Percentiles rank a stretch among this genome's conserved stretches.
Evolutionary conservation across 1,140 invertebrate genomes (phyloP).

Genomic region (Marisa cornuarietis): DNA sequence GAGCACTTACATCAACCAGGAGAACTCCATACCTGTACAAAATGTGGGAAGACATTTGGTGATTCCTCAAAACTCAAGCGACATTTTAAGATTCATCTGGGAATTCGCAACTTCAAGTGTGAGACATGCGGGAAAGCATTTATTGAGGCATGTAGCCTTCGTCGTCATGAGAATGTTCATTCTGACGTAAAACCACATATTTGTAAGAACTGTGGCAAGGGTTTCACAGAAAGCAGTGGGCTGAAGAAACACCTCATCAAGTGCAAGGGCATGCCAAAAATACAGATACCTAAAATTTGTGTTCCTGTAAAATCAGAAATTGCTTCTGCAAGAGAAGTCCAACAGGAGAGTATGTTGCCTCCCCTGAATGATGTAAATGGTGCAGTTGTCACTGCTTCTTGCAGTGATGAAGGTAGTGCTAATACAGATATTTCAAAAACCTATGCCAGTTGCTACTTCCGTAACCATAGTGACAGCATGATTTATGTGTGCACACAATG

Average conservation of each 20-base stretch:
- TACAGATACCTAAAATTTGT: no score
- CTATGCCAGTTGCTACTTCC: no score
- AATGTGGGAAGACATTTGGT: constrained; percentile 24
- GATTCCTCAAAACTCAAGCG: constrained; percentile 19
- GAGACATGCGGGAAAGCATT: constrained; percentile 25
- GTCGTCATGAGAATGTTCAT: constrained; percentile 14
- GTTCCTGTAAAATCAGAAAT: no score
- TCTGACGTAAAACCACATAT: constrained; percentile 16
- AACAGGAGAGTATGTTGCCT: no score
- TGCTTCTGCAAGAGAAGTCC: no score
- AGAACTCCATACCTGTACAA: constrained; percentile 1
- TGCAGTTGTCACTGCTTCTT: no score
- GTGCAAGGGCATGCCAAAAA: background rate
- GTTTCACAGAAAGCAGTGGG: constrained; percentile 20
- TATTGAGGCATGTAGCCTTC: constrained; percentile 21
- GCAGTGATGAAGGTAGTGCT: no score
- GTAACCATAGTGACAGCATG: background rate
- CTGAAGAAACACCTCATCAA: constrained; percentile 19
- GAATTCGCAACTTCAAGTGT: constrained; percentile 23
- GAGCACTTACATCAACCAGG: no score
- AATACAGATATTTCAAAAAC: no score
- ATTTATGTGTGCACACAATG: constrained; percentile 3
- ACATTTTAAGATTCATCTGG: constrained; percentile 25
- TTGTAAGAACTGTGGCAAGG: constrained; percentile 14
- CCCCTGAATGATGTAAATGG: no score